Conservation (phyloP, 2,797 vertebrate species). For the Xiphophorus birchmanni region DNA sequence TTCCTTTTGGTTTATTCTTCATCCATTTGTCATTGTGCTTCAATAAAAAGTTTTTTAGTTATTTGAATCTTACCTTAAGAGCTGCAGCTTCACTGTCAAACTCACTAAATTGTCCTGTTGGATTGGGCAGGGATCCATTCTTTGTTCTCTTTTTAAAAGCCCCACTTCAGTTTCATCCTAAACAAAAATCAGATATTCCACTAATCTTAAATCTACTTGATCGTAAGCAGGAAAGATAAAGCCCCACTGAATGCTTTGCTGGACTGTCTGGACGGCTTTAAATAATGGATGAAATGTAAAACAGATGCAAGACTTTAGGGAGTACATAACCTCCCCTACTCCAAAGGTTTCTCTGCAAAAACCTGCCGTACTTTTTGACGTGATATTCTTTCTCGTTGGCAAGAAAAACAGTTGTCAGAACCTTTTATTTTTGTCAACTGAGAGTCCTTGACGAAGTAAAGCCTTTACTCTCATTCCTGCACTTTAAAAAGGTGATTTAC, state of each 20-base stretch:
- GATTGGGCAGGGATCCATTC: not conserved
- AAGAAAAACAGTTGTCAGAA: not conserved
- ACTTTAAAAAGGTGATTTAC: not conserved
- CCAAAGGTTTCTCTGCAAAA: not conserved
- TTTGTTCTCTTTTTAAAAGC: not conserved
- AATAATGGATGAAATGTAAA: not conserved
- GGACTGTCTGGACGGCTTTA: not conserved
- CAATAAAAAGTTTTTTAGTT: not conserved
- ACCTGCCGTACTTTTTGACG: not conserved
- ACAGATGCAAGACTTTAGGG: not conserved
- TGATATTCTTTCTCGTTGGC: not conserved
- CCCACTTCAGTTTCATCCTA: not conserved
- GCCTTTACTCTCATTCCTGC: not conserved
- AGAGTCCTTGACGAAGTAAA: not conserved
- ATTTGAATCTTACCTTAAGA: not conserved
- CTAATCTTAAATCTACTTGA: not conserved
- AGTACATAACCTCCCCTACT: not conserved
- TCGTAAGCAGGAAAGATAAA: not conserved
- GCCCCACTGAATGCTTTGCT: not conserved
- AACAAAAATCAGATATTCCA: not conserved
- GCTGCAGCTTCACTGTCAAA: not conserved
- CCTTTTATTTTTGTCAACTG: not conserved
- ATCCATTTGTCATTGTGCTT: not conserved
- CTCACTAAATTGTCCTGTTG: not conserved
- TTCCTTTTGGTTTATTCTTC: not conserved